A percentile compares a stretch with the other conserved stretches of the same genome.
Conservation (phyloP, 2,797 vertebrate genomes). For the Naso thynnoides region DNA sequence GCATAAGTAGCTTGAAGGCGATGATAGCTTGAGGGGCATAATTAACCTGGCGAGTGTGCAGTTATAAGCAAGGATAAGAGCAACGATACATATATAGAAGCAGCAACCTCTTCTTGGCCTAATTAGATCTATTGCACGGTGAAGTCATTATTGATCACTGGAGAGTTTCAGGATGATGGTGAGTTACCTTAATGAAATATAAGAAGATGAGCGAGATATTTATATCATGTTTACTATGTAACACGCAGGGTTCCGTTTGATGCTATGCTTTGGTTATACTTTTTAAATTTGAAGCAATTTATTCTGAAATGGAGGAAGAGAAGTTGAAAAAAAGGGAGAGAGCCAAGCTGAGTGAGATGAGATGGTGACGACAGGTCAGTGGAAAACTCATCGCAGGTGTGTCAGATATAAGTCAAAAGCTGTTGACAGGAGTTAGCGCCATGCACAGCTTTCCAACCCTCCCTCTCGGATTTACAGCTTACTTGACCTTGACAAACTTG, state of each 20-base stretch:
- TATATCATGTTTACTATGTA: background rate
- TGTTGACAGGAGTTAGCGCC: constrained; percentile 37
- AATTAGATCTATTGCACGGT: background rate
- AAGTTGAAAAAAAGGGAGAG: background rate
- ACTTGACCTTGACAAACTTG: constrained; percentile 48
- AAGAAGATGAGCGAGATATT: background rate
- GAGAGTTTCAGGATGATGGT: background rate
- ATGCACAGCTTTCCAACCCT: constrained; percentile 11
- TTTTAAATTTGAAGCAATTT: background rate
- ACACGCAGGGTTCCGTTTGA: background rate
- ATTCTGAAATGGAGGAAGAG: background rate
- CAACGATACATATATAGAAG: constrained; percentile 1
- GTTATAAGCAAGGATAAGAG: constrained; percentile 21
- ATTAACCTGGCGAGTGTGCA: constrained; percentile 41
- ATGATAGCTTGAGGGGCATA: background rate
- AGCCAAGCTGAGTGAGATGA: constrained; percentile 10
- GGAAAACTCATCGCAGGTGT: constrained; percentile 45
- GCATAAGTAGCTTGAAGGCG: constrained; percentile 22
- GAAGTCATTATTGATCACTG: background rate
- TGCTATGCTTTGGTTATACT: background rate
- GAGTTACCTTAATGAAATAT: background rate
- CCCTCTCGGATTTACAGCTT: constrained; percentile 48
- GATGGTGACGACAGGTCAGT: constrained; percentile 34
- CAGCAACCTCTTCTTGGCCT: background rate
- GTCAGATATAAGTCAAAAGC: constrained; percentile 46